A percentile compares a stretch with the other conserved stretches of the same genome.
Conservation (phyloP, 2,888 invertebrate species). For the Aspidiotus rigidus region DNA sequence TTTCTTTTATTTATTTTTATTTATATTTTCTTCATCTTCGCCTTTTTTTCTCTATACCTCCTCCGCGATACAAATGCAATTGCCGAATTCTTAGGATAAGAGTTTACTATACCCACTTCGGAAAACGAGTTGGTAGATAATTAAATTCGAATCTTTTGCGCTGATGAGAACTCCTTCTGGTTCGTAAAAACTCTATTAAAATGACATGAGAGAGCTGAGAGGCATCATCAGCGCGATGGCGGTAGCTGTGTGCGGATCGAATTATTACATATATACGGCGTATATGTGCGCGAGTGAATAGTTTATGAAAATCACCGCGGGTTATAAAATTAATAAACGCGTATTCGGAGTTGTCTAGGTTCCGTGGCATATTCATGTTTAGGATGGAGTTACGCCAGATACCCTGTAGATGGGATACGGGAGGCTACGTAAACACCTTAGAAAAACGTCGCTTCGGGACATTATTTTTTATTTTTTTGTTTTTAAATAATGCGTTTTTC, state of each 20-base stretch:
- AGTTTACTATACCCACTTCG: no score
- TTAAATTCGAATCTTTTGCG: not conserved
- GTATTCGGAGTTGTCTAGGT: no score
- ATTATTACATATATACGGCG: not conserved
- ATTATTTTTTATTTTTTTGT: not conserved
- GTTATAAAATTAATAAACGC: not conserved
- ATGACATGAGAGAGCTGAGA: not conserved
- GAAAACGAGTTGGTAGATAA: not conserved
- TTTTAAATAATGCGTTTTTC: not conserved
- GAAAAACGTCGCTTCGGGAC: not conserved
- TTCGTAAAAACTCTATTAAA: constrained; percentile 4
- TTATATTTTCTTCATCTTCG: not conserved
- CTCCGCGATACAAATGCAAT: no score
- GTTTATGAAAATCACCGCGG: not conserved
- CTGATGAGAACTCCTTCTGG: not conserved
- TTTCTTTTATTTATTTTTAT: not conserved
- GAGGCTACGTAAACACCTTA: not conserved
- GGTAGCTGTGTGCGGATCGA: not conserved
- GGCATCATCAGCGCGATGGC: no score
- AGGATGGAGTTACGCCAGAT: no score
- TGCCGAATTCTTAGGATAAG: no score
- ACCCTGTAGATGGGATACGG: not conserved
- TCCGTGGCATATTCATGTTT: no score
- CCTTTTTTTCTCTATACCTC: not conserved
- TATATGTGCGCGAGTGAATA: not conserved